Conservation (phyloP, 2,888 invertebrate genomes). For the Tanytarsus gracilentus region DNA sequence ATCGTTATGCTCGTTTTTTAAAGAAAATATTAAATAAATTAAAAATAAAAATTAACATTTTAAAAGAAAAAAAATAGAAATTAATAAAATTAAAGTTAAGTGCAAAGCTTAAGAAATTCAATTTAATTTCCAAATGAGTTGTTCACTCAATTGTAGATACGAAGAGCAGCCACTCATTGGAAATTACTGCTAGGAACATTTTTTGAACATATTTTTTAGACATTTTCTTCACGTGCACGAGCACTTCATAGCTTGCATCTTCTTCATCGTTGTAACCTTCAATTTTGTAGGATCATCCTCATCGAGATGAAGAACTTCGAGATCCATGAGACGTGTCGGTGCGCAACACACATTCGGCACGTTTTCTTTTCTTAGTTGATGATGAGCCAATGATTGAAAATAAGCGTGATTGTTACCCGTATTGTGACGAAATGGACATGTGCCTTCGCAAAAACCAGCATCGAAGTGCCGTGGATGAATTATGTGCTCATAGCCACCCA, state of each 20-base stretch:
- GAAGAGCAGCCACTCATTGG: too few relatives aligned
- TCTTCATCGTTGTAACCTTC: conserved; percentile 58
- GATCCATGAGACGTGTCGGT: conserved; percentile 54
- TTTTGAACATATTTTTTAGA: too few relatives aligned
- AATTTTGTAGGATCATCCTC: conserved; percentile 53
- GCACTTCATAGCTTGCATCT: conserved; percentile 62
- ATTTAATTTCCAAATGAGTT: too few relatives aligned
- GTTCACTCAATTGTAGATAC: too few relatives aligned
- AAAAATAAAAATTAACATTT: too few relatives aligned
- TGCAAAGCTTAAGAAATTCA: too few relatives aligned
- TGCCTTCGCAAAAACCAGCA: conserved; percentile 61
- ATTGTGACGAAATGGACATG: conserved; percentile 46
- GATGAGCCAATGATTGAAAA: conserved; percentile 21
- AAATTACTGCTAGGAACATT: too few relatives aligned
- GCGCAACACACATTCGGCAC: conserved; percentile 49
- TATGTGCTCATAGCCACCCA: conserved; percentile 56
- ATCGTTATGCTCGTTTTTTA: too few relatives aligned
- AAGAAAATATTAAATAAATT: too few relatives aligned
- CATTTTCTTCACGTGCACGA: conserved; percentile 56
- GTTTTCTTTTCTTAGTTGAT: conserved; percentile 6
- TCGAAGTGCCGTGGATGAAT: conserved; percentile 61
- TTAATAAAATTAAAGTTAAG: too few relatives aligned
- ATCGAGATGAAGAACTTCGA: conserved; percentile 57
- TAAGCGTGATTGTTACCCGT: conserved; percentile 22
- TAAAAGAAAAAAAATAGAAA: too few relatives aligned